Evolutionary conservation across 2,113 vertebrate species (phyloP), one percentile per base, ranked within the genome.

Genomic region (Saguinus imperator): DNA sequence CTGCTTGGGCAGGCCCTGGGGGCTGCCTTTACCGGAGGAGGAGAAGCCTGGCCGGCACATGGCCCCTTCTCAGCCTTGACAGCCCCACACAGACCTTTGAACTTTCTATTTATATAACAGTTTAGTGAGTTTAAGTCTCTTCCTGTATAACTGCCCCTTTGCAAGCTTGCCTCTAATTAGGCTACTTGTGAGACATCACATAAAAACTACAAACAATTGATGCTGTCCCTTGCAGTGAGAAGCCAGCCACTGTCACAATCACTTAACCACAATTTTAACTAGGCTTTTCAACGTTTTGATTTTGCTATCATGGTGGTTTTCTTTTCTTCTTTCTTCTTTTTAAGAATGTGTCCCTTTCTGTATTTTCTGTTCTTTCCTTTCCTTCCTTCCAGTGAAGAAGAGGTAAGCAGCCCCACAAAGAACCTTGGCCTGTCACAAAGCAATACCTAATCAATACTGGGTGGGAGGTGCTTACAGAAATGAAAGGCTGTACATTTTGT

Each of bases 41-140:
- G 97, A 98, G 97, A 98, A 98, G 96, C 98, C 98, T 98, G 98
- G 98, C 96, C 95, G 86, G 83, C 98, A 98, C 98, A 99, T 98
- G 98, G 98, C 97, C 98, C 94, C 94, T 97, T 98, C 98, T 97
- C 98, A 97, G 98, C 96, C 98, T 91, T 93, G 95, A 98, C 98
- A 97, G 98, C 98, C 98, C 98, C 98, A 98, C 97, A 73, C 75
- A 97, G 98, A 99, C 98, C 98, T 99, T 98, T 99, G 98, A 99
- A 99, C 98, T 99, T 99, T 98, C 98, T 99, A 99, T 99, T 99
- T 99, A 99, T 99, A 94, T 98, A 98, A 98, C 97, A 98, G 98
- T 98, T 98, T 98, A 97, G 98, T 98, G 98, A 98, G 98, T 98
- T 98, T 98, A 98, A 98, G 98, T 98, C 98, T 98, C 98, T 99